A percentile compares a stretch with the other conserved stretches of the same genome.
Conservation (phyloP, 2,113 vertebrate genomes). For the Gulo gulo region DNA sequence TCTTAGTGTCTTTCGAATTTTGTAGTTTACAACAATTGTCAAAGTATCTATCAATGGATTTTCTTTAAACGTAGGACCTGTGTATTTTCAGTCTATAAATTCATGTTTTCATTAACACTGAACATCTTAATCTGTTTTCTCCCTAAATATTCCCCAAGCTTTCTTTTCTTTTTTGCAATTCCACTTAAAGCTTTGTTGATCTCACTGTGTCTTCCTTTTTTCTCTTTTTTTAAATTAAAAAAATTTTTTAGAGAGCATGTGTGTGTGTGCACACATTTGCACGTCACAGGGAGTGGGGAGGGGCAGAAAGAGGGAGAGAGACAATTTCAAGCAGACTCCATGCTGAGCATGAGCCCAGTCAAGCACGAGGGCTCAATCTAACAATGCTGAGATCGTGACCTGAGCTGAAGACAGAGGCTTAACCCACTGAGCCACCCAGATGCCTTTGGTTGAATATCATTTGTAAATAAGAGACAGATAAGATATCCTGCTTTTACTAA, state of each 20-base stretch:
- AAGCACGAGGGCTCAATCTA: no score
- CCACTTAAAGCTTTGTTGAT: background rate
- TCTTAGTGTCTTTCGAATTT: background rate
- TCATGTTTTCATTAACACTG: background rate
- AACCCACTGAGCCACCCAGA: no score
- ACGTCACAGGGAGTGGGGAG: background rate
- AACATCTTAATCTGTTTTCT: background rate
- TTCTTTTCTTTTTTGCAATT: background rate
- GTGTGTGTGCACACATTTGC: background rate
- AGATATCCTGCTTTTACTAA: background rate
- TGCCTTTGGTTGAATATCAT: background rate
- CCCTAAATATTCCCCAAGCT: background rate
- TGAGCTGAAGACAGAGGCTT: no score
- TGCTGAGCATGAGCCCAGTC: no score
- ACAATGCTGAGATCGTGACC: no score
- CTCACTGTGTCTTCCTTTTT: background rate
- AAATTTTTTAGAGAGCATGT: background rate
- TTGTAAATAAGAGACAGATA: conserved; percentile 25
- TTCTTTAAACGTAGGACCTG: background rate
- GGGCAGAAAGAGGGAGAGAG: no score
- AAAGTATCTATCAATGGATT: background rate
- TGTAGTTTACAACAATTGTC: background rate
- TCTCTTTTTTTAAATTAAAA: background rate
- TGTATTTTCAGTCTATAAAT: background rate
- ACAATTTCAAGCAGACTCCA: no score